Evolutionary conservation across 2,113 vertebrate species (phyloP), one percentile per base, ranked within the genome.

Genomic region (Engystomops pustulosus): DNA sequence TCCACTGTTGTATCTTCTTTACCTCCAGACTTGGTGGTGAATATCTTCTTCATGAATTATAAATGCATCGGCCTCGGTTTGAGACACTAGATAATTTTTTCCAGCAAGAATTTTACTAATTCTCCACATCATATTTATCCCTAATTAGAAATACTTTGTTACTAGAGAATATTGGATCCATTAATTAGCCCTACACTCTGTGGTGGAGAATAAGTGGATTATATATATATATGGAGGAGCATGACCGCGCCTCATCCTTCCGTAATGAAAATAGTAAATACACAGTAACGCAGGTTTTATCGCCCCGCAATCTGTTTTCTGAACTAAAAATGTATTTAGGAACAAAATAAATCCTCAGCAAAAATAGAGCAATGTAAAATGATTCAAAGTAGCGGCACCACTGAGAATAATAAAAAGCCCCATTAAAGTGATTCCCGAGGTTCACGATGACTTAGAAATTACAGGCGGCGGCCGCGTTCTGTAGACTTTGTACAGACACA

Each of bases 221-320:
- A 41, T n/a, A 23, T 67, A 44, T 36, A 68, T 69, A 69, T 70
- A 41, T 23, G 11, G 34, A 38, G 38, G 23, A 18, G 41, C 44
- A 70, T 70, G 68, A 25, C 36, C n/a, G 20, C 20, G 20, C 5
- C 23, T 70, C 20, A 14, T 70, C 34, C 36, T 14, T 25, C 3
- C 15, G 68, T 70, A 70, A 70, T 70, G 68, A 70, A 44, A 70
- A 25, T 44, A 70, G 68, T 70, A 70, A 70, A 70, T 70, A 70
- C 62, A 67, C 34, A 18, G 3, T 36, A 36, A 67, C 44, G 68
- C 27, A 0, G 36, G 1, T 23, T 70, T 70, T 70, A 70, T 41
- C 68, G 44, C 36, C 11, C 34, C 1, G 41, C 34, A 70, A 41
- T 70, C 67, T 70, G 67, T 41, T 70, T 70, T 41, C 36, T 23